Evolutionary conservation across 2,888 invertebrate genomes (phyloP).

Genomic region (Eristalinus aeneus): DNA sequence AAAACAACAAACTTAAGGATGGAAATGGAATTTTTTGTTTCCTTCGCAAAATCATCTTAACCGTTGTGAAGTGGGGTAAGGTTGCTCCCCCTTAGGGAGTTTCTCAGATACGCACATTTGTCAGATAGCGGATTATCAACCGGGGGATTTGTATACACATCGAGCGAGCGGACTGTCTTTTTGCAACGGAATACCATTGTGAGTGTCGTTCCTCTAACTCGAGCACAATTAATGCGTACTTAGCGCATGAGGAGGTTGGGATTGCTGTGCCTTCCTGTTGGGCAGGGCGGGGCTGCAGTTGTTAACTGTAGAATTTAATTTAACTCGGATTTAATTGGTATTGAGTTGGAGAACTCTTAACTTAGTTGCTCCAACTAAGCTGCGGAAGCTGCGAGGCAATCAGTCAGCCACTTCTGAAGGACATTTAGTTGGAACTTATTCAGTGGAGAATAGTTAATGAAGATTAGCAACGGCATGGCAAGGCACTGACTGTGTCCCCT

Average conservation of each 20-base stretch:
- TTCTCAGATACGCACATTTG: constrained; percentile 43
- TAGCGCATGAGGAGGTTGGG: neutral
- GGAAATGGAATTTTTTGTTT: constrained; percentile 49
- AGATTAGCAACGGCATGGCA: too few relatives aligned
- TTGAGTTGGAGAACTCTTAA: neutral
- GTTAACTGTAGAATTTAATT: neutral
- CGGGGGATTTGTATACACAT: constrained; percentile 34
- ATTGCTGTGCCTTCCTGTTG: neutral
- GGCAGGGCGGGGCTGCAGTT: neutral
- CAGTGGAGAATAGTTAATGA: too few relatives aligned
- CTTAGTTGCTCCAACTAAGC: neutral
- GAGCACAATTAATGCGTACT: neutral
- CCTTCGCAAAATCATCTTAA: constrained; percentile 25
- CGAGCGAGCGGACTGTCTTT: neutral
- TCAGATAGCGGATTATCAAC: constrained; percentile 14
- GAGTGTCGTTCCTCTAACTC: neutral
- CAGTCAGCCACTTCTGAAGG: neutral
- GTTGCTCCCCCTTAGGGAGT: neutral
- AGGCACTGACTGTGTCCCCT: too few relatives aligned
- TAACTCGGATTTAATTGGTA: neutral
- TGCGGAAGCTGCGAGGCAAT: neutral
- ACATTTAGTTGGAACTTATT: too few relatives aligned
- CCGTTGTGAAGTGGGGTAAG: neutral
- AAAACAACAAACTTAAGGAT: constrained; percentile 41
- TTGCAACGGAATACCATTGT: neutral